A percentile compares a stretch with the other conserved stretches of the same genome.
These are phyloP conservation scores for Benthosema pterotum DNA, from an alignment of 2,797 vertebrate genomes.

Conservation along the genomic window DNA sequence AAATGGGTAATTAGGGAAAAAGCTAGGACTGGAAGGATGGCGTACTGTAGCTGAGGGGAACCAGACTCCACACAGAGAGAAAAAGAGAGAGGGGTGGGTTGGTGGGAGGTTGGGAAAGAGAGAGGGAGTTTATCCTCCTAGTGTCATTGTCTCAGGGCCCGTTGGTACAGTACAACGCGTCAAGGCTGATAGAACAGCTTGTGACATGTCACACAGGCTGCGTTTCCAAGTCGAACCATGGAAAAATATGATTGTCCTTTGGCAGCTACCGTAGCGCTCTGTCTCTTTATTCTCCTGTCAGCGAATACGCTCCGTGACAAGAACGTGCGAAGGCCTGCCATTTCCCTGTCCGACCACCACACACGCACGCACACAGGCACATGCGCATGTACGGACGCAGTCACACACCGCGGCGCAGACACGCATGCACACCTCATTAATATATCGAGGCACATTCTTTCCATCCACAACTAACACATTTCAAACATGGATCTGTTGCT, in stretches of 20 bases:
- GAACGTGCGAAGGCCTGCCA: background rate
- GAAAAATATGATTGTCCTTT: constrained; percentile 13
- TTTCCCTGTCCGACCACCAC: background rate
- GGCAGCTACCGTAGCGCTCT: background rate
- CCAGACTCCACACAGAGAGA: background rate
- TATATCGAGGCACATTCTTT: constrained; percentile 18
- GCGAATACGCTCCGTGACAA: constrained; percentile 4
- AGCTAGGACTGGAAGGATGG: background rate
- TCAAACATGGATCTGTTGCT: constrained; percentile 21
- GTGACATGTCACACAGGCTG: background rate
- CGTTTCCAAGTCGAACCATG: background rate
- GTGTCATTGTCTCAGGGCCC: background rate
- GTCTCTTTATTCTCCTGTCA: constrained; percentile 7
- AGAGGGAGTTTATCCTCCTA: background rate
- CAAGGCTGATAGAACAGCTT: background rate
- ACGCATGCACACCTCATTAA: constrained; percentile 18
- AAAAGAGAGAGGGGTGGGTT: no score
- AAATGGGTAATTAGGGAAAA: background rate
- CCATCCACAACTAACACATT: constrained; percentile 17
- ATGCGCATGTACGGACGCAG: no score
- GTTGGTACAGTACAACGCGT: background rate
- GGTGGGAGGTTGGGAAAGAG: background rate
- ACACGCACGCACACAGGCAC: background rate
- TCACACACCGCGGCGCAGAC: no score
- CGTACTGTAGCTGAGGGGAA: background rate